Evolutionary conservation across 1,140 invertebrate genomes (phyloP).

Genomic region (Euschistus heros): DNA sequence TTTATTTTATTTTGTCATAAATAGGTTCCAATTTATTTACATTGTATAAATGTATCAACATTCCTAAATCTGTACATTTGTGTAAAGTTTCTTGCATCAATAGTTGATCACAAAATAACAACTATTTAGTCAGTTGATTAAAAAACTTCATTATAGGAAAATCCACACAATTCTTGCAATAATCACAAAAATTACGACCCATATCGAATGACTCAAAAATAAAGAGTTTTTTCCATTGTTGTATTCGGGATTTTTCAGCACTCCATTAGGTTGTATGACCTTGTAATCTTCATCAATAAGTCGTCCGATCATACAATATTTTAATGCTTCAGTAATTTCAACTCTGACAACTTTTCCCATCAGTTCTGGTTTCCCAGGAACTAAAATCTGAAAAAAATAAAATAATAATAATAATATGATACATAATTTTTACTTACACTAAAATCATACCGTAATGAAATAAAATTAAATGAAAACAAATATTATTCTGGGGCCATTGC

Average conservation of each 20-base stretch:
- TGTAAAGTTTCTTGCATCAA: too few species aligned
- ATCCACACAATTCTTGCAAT: slow-evolving; percentile 20
- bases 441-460: too few species aligned
- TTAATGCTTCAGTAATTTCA: slow-evolving; percentile 59
- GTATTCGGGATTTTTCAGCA: too few species aligned
- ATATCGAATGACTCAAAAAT: background rate
- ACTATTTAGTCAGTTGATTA: background rate
- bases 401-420: background rate
- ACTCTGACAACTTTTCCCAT: slow-evolving; percentile 78
- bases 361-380: slow-evolving; percentile 62
- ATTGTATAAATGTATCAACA: too few species aligned
- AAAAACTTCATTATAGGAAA: slow-evolving; percentile 1
- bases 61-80: too few species aligned
- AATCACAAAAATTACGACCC: slow-evolving; percentile 3
- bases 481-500: too few species aligned
- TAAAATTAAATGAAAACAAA: too few species aligned
- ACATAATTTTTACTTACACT: background rate
- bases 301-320: slow-evolving; percentile 73
- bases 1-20: too few species aligned
- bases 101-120: too few species aligned
- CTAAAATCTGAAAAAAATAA: slow-evolving; percentile 50
- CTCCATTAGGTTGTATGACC: background rate
- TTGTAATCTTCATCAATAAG: background rate
- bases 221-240: too few species aligned
- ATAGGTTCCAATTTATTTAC: too few species aligned